Conservation (phyloP, 2,113 vertebrate genomes). For the Collichthys lucidus region DNA sequence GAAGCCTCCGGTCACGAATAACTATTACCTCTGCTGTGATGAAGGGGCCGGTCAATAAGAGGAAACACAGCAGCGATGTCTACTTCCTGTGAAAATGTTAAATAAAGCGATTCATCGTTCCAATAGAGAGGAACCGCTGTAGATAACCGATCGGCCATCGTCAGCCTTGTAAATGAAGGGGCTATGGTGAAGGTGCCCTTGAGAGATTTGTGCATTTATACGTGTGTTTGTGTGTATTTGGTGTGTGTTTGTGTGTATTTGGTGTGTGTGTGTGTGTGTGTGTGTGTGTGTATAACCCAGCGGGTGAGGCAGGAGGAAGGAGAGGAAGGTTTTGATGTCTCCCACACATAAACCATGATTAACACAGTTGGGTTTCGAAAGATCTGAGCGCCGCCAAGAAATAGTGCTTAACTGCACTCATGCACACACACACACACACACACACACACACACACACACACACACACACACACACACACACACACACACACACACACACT, state of each 20-base stretch:
- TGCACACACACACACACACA: not conserved
- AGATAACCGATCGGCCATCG: conserved; percentile 55
- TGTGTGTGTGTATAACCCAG: conserved; percentile 47
- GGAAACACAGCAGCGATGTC: not conserved
- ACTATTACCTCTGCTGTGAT: not conserved
- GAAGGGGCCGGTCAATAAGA: not conserved
- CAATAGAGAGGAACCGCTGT: conserved; percentile 22
- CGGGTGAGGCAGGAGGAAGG: conserved; percentile 62
- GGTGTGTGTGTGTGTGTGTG: conserved; percentile 19
- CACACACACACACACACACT: conserved; percentile 34
- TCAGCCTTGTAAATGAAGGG: conserved; percentile 63
- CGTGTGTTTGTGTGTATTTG: conserved; percentile 13
- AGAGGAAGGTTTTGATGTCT: conserved; percentile 76
- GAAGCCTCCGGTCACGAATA: not conserved
- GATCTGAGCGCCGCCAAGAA: conserved; percentile 62
- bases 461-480: too few relatives aligned
- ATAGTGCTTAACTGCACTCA: conserved; percentile 41
- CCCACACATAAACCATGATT: conserved; percentile 79
- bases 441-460: conserved; percentile 21
- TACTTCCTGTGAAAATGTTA: conserved; percentile 43
- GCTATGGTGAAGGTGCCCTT: conserved; percentile 78
- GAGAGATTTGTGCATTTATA: conserved; percentile 55
- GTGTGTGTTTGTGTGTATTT: too few relatives aligned
- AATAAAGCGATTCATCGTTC: conserved; percentile 55
- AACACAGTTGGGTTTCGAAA: conserved; percentile 78